Evolutionary conservation across 2,797 vertebrate species (phyloP), one percentile per base, ranked within the genome.

Genomic region (Brachyrhaphis roseni): DNA sequence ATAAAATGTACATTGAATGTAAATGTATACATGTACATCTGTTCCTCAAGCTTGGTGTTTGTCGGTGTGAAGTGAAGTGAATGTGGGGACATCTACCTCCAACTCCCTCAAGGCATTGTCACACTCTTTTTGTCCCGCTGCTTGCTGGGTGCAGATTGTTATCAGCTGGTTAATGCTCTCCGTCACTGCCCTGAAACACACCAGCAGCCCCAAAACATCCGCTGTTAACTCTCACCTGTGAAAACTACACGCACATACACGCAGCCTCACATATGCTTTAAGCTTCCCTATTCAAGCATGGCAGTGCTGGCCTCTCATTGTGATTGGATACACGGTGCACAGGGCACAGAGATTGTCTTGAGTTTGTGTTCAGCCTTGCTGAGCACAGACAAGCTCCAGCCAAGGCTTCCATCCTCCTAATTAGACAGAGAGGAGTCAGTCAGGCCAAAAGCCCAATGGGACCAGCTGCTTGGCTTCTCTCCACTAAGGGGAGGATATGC

Each of bases 151-250:
- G 75, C 98, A 99, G 90, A 99, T 92, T 0, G 97, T 99, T 94
- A 99, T 99, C 86, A 99, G 97, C 91, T 99, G 98, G 91, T 99
- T 99, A 94, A 99, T 99, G 84, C 98, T 99, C 94, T 99, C 98
- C 0, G 98, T 99, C 92, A 99, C 98, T 18, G 98, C 97, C 95
- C 98, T 99, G 94, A 57, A 86, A 96, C 72, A 95, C 87, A 94
- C 76, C 78, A 79, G 84, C 74, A 81, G 84, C 12, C 41, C 41
- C 41, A 74, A 77, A 84, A 84, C 88, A 85, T 77, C 78, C 23
- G 75, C 45, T 81, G 87, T 91, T 83, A 91, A 78, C 70, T 83
- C 85, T 73, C 81, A 88, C 84, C 82, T 83, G 68, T 88, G 84
- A 82, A 83, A 81, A 68, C 78, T 74, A 72, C 78, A 78, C 82